phyloP scores from a whole-genome alignment of 1,140 invertebrate genomes.

The Nephila pilipes region DNA sequence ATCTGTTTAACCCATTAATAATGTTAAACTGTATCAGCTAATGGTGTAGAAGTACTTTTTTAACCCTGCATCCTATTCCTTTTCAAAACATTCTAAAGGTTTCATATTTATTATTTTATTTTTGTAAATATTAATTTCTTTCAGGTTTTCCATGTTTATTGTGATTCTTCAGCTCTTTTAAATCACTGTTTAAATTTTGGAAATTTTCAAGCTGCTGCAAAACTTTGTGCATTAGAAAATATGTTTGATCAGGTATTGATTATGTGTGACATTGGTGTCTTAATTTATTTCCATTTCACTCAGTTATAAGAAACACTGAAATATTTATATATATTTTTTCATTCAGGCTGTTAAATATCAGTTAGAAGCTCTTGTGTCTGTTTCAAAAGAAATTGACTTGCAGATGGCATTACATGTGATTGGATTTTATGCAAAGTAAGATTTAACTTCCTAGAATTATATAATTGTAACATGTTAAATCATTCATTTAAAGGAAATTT shows the following conservation, averaged over 20 bases:
- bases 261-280: background rate
- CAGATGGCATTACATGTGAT: conserved; percentile 55
- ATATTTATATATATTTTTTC: background rate
- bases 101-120: background rate
- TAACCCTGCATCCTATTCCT: too few species aligned
- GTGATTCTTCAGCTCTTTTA: conserved; percentile 71
- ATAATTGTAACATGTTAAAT: background rate
- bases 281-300: background rate
- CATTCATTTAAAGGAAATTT: too few species aligned
- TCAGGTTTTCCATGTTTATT: conserved; percentile 74
- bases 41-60: too few species aligned
- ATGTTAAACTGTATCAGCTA: too few species aligned
- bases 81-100: too few species aligned
- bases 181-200: conserved; percentile 76
- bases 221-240: conserved; percentile 74
- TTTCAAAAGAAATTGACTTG: conserved; percentile 43
- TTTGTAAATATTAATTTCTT: background rate
- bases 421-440: conserved; percentile 51
- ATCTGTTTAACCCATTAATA: too few species aligned
- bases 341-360: conserved; percentile 76
- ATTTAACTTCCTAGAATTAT: conserved; percentile 6
- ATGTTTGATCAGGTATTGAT: conserved; percentile 65
- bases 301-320: background rate
- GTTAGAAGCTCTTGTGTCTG: conserved; percentile 57
- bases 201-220: conserved; percentile 77